Evolutionary conservation across 2,888 invertebrate genomes (phyloP).

Genomic region (Eutolmus rufibarbis): DNA sequence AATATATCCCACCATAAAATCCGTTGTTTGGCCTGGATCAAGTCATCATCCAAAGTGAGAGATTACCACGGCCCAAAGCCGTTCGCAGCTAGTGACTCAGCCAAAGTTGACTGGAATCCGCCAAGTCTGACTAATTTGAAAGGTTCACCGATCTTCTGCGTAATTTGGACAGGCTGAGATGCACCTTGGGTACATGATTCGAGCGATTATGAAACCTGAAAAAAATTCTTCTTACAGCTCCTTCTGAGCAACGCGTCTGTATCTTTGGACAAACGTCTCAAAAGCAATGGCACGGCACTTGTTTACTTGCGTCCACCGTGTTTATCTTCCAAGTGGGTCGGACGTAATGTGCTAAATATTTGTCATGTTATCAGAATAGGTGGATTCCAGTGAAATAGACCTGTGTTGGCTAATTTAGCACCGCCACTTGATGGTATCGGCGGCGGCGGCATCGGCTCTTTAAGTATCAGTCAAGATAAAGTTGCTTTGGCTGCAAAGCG

Average conservation of each 20-base stretch:
- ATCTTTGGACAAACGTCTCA: neutral
- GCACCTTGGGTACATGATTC: neutral
- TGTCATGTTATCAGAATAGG: conserved; percentile 5
- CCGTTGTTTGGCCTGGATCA: conserved; percentile 32
- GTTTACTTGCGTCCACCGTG: neutral
- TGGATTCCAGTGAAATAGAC: neutral
- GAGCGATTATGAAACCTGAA: neutral
- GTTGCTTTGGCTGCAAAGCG: neutral
- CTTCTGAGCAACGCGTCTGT: neutral
- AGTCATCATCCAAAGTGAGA: neutral
- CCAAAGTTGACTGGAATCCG: neutral
- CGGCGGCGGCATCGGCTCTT: neutral
- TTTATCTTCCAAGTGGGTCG: neutral
- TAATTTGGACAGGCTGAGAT: neutral
- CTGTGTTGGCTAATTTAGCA: neutral
- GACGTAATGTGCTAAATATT: conserved; percentile 37
- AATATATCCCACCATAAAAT: neutral
- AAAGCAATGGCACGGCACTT: neutral
- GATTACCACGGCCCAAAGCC: neutral
- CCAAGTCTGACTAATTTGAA: neutral
- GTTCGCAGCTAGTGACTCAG: neutral
- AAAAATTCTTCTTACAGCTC: neutral
- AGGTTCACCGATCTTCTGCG: neutral
- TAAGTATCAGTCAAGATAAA: neutral
- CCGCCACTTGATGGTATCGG: neutral